Conservation (phyloP, 2,113 vertebrate genomes). For the Corythornis cristatus region DNA sequence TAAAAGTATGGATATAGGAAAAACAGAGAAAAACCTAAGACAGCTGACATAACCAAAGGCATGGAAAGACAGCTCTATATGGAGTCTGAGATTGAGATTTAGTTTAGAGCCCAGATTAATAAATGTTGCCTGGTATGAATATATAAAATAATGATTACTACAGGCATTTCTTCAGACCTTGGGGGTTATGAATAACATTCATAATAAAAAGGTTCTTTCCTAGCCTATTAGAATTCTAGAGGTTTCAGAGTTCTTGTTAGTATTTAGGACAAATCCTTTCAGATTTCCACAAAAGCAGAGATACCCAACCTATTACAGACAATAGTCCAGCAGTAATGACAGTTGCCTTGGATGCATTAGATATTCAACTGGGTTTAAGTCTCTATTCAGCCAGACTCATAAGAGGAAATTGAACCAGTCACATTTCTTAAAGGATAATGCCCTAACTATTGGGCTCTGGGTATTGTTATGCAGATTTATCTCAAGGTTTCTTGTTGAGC, state of each 20-base stretch:
- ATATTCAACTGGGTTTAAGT: conserved; percentile 60
- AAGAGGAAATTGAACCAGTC: conserved; percentile 57
- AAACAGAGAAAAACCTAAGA: conserved; percentile 14
- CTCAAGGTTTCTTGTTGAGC: conserved; percentile 5
- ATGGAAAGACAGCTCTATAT: conserved; percentile 15
- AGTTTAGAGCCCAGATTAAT: conserved; percentile 41
- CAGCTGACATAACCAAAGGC: conserved; percentile 45
- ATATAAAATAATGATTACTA: conserved; percentile 51
- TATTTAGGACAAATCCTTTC: conserved; percentile 68
- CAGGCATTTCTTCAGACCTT: conserved; percentile 28
- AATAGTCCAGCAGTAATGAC: conserved; percentile 54
- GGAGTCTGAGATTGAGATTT: conserved; percentile 1
- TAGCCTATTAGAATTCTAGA: conserved; percentile 24
- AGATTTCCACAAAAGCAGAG: conserved; percentile 62
- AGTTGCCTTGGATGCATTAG: conserved; percentile 69
- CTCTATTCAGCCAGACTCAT: conserved; percentile 63
- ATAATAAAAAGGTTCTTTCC: background rate
- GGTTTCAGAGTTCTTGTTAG: conserved; percentile 54
- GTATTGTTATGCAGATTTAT: conserved; percentile 66
- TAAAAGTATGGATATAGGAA: background rate
- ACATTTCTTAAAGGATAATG: conserved; percentile 57
- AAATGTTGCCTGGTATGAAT: conserved; percentile 13
- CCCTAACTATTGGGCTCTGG: conserved; percentile 17
- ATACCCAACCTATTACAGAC: conserved; percentile 42
- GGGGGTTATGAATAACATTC: background rate